phyloP scores from a whole-genome alignment of 2,797 vertebrate species.

The Sebastes baramenuke region DNA sequence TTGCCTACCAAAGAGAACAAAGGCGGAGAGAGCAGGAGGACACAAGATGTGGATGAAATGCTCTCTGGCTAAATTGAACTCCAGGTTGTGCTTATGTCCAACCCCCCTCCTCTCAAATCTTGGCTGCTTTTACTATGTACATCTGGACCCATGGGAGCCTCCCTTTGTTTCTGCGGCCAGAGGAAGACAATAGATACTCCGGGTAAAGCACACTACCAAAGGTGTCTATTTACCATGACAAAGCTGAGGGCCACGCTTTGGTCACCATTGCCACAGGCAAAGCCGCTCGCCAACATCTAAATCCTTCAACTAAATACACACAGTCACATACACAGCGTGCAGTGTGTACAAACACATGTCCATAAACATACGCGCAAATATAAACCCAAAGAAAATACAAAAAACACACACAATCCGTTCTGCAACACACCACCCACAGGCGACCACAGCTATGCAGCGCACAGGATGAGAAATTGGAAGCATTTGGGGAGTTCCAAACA shows the following conservation, averaged over 20 bases:
- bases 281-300: conserved; percentile 54
- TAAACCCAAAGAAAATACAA: conserved; percentile 19
- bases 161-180: conserved; percentile 51
- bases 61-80: conserved; percentile 25
- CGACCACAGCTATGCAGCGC: conserved; percentile 68
- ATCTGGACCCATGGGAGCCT: conserved; percentile 57
- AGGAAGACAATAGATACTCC: conserved; percentile 57
- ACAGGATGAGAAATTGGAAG: conserved; percentile 42
- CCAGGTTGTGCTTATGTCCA: conserved; percentile 30
- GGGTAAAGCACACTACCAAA: conserved; percentile 52
- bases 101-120: conserved; percentile 2
- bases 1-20: not conserved
- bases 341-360: conserved; percentile 10
- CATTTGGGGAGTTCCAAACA: conserved; percentile 45
- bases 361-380: conserved; percentile 4
- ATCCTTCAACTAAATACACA: conserved; percentile 47
- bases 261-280: conserved; percentile 57
- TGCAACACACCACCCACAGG: conserved; percentile 50
- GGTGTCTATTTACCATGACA: conserved; percentile 75
- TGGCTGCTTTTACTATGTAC: conserved; percentile 42
- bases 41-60: conserved; percentile 16
- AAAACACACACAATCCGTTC: conserved; percentile 6
- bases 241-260: conserved; percentile 64
- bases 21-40: not conserved
- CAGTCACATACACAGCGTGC: not conserved